Evolutionary conservation across 1,140 invertebrate genomes (phyloP), one percentile per base, ranked within the genome.

Genomic region (Diachasma alloeum): DNA sequence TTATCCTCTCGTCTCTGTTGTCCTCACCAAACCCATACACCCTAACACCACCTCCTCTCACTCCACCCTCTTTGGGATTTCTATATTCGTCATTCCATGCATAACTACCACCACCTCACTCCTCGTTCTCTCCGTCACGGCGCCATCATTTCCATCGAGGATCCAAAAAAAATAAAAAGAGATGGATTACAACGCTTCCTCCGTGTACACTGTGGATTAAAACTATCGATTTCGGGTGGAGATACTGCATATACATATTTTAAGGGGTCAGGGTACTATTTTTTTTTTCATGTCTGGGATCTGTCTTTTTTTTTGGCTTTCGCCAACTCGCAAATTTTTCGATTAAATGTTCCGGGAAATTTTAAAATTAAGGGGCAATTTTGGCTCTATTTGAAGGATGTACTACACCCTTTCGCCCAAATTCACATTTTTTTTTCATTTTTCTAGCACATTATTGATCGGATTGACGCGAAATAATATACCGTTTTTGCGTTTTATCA

Each of bases 1-100:
- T 75, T 75, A 75, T 75, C 73, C 63, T 75, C 73, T 68, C 63
- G 63, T 75, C 73, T 68, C 73, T 75, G 59, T 75, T 75, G 73
- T 75, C 73, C 73, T 75, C 73, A 75, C 73, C 73, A 75, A 15
- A 19, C 63, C 19, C 42, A 36, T 39, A 15, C 70, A 44, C 69
- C 42, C 44, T 71, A 26, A 26, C 24, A 19, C 42, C 22, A 48
- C 44, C 22, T 13, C n/a, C 42, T 17, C 11, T 46, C 19, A 26
- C 13, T 44, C 68, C 69, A 22, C 31, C 71, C 56, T 56, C 42
- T 26, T 39, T 75, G 63, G 72, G 31, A 68, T 75, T 75, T 31
- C 73, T 48, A 75, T 75, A 75, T 75, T 63, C 73, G 73, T 26
- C 59, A 74, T 67, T 63, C 59, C 59, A 63, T 63, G 59, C 66